These are phyloP conservation scores for Pocillopora meandrina DNA, from an alignment of 92 coral and sea anemone genomes.

Conservation along the genomic window DNA sequence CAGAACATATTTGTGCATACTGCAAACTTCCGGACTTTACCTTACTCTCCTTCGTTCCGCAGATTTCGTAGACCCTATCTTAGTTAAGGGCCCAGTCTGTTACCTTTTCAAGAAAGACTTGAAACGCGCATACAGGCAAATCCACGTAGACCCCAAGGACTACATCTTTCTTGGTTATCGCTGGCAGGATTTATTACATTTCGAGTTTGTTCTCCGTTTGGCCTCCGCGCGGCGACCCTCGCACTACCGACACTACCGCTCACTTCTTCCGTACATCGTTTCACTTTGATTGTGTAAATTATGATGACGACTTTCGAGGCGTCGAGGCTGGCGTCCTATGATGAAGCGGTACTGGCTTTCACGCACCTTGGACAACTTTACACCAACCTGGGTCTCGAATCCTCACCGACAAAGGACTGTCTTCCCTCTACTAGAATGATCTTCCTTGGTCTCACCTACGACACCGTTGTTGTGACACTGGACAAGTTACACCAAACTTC, in stretches of 20 bases:
- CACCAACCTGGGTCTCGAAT: background rate
- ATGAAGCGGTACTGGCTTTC: too few relatives aligned
- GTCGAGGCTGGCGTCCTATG: too few relatives aligned
- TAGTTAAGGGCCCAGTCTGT: constrained; percentile 19
- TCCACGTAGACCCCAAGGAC: constrained; percentile 55
- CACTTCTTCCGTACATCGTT: background rate
- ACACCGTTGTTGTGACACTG: too few relatives aligned
- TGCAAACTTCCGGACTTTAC: background rate
- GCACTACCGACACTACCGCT: background rate
- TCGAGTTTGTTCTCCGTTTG: background rate
- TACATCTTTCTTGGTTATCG: constrained; percentile 37
- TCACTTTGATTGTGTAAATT: background rate
- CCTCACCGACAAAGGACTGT: background rate
- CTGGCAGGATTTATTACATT: background rate
- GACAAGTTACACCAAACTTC: too few relatives aligned
- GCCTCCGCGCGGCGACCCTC: too few relatives aligned
- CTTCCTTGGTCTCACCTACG: background rate
- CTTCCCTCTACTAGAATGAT: background rate
- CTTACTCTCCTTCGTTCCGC: background rate
- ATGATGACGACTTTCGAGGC: too few relatives aligned
- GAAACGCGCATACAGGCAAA: constrained; percentile 13
- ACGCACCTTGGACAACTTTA: background rate
- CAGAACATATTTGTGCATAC: background rate
- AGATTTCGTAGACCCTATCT: constrained; percentile 5
- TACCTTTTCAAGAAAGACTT: constrained; percentile 50